Evolutionary conservation across 2,888 invertebrate genomes (phyloP), one percentile per base, ranked within the genome.

Genomic region (Tetranychus truncatus): DNA sequence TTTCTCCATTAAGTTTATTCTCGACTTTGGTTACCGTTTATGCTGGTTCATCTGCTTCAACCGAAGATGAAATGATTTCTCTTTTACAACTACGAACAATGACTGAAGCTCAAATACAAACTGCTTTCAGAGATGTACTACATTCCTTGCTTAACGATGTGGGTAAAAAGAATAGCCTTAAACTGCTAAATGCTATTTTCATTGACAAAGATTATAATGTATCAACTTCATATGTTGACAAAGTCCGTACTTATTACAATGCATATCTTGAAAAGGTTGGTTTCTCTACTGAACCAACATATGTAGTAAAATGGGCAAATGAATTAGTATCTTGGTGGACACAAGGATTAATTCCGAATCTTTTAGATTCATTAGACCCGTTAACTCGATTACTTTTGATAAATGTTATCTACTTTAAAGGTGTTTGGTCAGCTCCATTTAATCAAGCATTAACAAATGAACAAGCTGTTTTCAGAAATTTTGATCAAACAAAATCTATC

Each of bases 331-430:
- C n/a, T 11, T 65, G 65, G 20, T 34, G 65, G 45, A 75, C 75
- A 15, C 15, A 72, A 11, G 73, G 73, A 15, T 34, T 21, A 24
- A 75, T 75, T 66, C 34, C n/a, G 6, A 55, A 24, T 8, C 24
- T 75, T 34, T 34, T 75, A 8, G 66, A 34, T 46, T 15, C 34
- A 4, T 72, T 66, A 8, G 66, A 71, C 45, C 72, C 72, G 18
- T 45, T 67, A 24, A 72, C 75, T 66, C 9, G 69, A 66, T 24
- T 75, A 18, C 21, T 71, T 11, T 20, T 75, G 20, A 21, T 75
- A 6, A 75, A 75, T 75, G 75, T 72, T 4, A 66, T 73, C 21
- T 75, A 75, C 46, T 74, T 74, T 18, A 71, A 74, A 71, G 71
- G 71, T 18, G 34, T 15, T 1, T 73, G 73, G 73, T n/a, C n/a